These are phyloP conservation scores for Conus ventricosus DNA, from an alignment of 1,140 invertebrate species.

Conservation along the genomic window DNA sequence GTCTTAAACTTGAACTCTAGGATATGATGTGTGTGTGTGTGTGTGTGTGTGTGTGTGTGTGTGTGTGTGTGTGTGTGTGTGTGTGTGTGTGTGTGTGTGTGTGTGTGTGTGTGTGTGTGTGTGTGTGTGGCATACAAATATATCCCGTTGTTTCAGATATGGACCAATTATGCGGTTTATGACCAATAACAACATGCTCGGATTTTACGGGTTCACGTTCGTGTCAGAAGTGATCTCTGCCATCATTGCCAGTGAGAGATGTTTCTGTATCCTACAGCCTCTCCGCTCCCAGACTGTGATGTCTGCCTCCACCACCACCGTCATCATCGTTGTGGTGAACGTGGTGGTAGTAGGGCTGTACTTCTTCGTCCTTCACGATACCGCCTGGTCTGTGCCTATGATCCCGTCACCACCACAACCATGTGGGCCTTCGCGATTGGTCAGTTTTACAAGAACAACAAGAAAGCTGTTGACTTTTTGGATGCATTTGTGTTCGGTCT, in stretches of 20 bases:
- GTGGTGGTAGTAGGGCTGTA: neutral
- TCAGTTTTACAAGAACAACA: neutral
- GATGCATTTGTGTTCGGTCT: neutral
- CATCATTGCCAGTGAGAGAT: constrained; percentile 31
- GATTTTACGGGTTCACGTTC: constrained; percentile 14
- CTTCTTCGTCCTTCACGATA: neutral
- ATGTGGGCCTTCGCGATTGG: neutral
- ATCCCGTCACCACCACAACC: neutral
- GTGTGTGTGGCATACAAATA: no score
- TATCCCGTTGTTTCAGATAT: neutral
- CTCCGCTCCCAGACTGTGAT: constrained; percentile 13
- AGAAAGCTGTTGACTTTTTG: neutral
- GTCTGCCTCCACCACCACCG: neutral
- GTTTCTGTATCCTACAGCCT: constrained; percentile 14
- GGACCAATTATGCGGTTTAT: neutral
- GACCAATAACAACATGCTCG: neutral
- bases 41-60: no score
- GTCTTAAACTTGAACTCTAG: no score
- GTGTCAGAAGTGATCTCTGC: neutral
- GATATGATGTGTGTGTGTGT: no score
- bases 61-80: no score
- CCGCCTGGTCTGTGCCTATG: constrained; percentile 2
- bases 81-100: no score
- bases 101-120: no score
- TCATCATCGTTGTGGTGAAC: neutral